phyloP scores from a whole-genome alignment of 2,113 vertebrate species.

The Myodes glareolus region DNA sequence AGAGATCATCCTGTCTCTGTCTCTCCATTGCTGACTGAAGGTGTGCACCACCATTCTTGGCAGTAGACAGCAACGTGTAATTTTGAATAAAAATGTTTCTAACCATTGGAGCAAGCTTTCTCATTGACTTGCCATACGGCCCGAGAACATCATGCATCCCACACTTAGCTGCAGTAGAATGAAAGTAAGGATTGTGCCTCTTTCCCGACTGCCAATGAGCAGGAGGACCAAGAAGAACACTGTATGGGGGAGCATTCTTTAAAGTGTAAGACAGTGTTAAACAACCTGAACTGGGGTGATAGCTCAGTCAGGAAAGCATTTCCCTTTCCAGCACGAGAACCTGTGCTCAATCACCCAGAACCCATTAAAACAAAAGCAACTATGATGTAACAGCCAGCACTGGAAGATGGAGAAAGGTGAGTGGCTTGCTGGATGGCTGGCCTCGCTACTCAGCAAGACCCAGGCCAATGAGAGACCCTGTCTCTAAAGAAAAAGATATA shows the following conservation, averaged over 20 bases:
- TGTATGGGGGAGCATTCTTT: background rate
- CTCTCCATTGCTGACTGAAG: background rate
- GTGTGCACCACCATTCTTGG: background rate
- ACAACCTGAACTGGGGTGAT: background rate
- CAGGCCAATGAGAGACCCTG: background rate
- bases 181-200: background rate
- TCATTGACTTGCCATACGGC: background rate
- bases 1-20: background rate
- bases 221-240: background rate
- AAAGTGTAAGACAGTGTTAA: background rate
- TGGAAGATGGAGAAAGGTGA: background rate
- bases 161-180: background rate
- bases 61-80: background rate
- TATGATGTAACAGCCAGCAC: background rate
- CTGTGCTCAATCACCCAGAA: background rate
- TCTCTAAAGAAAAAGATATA: background rate
- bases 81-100: background rate
- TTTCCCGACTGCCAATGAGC: background rate
- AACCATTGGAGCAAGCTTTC: background rate
- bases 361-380: no score
- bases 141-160: background rate
- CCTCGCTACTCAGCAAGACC: background rate
- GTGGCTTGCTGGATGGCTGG: background rate
- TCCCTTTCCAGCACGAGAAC: background rate
- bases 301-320: background rate